These are phyloP conservation scores for Collichthys lucidus DNA, from an alignment of 2,113 vertebrate species.

Conservation along the genomic window DNA sequence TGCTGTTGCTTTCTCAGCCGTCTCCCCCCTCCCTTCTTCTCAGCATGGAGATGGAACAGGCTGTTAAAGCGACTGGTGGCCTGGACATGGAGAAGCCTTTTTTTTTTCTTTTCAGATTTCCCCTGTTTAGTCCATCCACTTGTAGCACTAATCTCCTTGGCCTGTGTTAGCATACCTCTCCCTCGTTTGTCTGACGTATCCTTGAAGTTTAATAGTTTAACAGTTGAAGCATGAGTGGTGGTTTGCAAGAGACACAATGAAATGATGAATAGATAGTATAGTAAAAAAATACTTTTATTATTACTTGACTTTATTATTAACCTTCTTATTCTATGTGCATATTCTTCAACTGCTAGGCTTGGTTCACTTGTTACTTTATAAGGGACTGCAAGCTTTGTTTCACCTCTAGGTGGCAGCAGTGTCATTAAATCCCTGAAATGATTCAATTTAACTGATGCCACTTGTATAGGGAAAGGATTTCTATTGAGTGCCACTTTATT, in stretches of 20 bases:
- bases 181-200: not conserved
- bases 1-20: not conserved
- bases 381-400: not conserved
- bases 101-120: constrained; percentile 1
- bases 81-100: constrained; percentile 1
- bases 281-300: not conserved
- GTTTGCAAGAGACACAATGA: not conserved
- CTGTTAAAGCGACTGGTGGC: constrained; percentile 7
- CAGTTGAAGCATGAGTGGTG: not conserved
- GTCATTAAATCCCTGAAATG: constrained; percentile 41
- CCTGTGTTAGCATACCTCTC: not conserved
- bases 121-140: not conserved
- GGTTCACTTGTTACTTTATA: not conserved
- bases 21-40: not conserved
- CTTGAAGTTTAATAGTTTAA: not conserved
- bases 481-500: not conserved
- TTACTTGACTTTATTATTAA: constrained; percentile 1
- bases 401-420: constrained; percentile 73
- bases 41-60: not conserved
- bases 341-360: not conserved
- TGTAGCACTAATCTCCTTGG: not conserved
- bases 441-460: not conserved
- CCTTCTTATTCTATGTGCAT: not conserved
- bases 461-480: constrained; percentile 5
- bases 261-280: not conserved